Conservation (phyloP, 2,888 invertebrate genomes). For the Galeopsomyia nigrocyanea region DNA sequence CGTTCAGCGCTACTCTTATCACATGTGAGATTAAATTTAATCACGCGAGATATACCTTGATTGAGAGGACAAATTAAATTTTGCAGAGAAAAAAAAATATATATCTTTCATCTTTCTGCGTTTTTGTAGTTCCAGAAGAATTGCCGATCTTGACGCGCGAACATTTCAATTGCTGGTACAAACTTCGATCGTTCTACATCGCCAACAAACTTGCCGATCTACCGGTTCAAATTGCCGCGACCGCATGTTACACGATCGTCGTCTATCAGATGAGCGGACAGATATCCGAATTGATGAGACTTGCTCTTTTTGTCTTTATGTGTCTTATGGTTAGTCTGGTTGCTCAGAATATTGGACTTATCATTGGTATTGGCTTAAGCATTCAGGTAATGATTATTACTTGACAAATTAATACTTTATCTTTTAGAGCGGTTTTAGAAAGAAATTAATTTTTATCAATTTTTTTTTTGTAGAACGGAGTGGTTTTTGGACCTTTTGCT, state of each 20-base stretch:
- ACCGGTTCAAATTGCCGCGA: constrained; percentile 80
- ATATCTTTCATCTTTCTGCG: too few species aligned
- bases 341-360: constrained; percentile 87
- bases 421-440: too few species aligned
- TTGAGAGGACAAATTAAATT: too few species aligned
- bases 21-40: constrained; percentile 77
- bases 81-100: too few species aligned
- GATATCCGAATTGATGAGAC: constrained; percentile 81
- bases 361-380: constrained; percentile 86
- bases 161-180: constrained; percentile 93
- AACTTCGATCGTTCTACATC: constrained; percentile 84
- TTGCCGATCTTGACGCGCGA: constrained; percentile 85
- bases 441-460: not conserved
- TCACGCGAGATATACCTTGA: not conserved
- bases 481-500: constrained; percentile 89
- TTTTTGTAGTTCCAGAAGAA: constrained; percentile 81
- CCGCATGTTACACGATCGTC: constrained; percentile 81
- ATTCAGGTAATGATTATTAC: constrained; percentile 75
- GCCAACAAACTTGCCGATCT: constrained; percentile 85
- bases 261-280: constrained; percentile 91
- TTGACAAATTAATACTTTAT: not conserved
- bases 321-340: constrained; percentile 85
- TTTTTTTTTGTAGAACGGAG: constrained; percentile 80
- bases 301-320: constrained; percentile 80
- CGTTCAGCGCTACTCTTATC: constrained; percentile 90